Evolutionary conservation across 2,888 invertebrate species (phyloP).

Genomic region (Azorinus chamasolen): DNA sequence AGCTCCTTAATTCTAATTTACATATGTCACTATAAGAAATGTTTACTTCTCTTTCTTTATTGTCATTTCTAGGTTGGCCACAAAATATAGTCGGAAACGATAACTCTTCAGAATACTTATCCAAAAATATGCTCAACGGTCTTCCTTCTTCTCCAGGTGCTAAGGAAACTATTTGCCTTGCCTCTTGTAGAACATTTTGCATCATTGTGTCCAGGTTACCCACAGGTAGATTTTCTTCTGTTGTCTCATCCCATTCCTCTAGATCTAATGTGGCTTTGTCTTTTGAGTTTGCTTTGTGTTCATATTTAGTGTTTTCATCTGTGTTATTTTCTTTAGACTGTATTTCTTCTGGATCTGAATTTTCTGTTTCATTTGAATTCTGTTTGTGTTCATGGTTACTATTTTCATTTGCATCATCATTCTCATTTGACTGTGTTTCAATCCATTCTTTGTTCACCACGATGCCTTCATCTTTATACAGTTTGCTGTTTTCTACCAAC

Average conservation of each 20-base stretch:
- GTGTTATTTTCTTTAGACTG: too few species aligned
- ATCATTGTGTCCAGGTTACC: constrained; percentile 40
- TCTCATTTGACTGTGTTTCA: background rate
- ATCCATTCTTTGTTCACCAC: too few species aligned
- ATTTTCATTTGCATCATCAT: background rate
- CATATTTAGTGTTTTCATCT: too few species aligned
- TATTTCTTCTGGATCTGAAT: too few species aligned
- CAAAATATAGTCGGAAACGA: constrained; percentile 41
- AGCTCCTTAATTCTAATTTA: constrained; percentile 37
- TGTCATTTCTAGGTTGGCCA: constrained; percentile 28
- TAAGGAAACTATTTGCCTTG: constrained; percentile 5
- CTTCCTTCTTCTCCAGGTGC: constrained; percentile 13
- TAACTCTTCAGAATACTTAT: constrained; percentile 31
- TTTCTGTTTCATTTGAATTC: too few species aligned
- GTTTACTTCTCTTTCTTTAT: constrained; percentile 11
- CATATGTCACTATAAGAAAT: constrained; percentile 33
- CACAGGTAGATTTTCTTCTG: constrained; percentile 19
- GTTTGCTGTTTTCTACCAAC: background rate
- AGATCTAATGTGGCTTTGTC: background rate
- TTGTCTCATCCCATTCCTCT: constrained; percentile 19
- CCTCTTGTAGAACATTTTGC: background rate
- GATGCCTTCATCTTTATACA: background rate
- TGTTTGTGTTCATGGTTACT: background rate
- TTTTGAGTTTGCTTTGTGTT: too few species aligned
- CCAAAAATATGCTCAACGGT: constrained; percentile 12